phyloP scores from a whole-genome alignment of 2,888 invertebrate species.

The Andricus quercusramuli region DNA sequence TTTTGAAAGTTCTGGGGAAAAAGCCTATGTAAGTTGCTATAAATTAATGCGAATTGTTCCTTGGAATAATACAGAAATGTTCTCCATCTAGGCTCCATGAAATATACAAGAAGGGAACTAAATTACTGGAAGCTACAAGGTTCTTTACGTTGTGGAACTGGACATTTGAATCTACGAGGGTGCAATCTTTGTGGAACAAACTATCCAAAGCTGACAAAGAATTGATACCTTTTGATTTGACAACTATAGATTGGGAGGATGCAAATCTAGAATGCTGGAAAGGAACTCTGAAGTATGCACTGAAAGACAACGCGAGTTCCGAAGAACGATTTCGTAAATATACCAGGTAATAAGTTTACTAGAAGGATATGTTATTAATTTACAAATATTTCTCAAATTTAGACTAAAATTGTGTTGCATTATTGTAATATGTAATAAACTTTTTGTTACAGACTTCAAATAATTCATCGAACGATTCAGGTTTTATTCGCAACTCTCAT shows the following conservation, averaged over 20 bases:
- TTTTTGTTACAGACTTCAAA: background rate
- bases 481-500: background rate
- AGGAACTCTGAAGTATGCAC: background rate
- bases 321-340: background rate
- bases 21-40: background rate
- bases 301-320: background rate
- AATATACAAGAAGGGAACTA: slow-evolving; percentile 81
- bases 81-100: slow-evolving; percentile 81
- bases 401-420: background rate
- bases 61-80: background rate
- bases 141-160: slow-evolving; percentile 88
- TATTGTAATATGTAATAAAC: background rate
- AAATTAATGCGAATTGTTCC: too few relatives aligned
- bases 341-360: background rate
- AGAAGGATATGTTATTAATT: background rate
- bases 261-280: background rate
- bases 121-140: slow-evolving; percentile 83
- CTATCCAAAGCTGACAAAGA: slow-evolving; percentile 81
- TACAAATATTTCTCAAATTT: background rate
- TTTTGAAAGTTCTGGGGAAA: too few relatives aligned
- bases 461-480: background rate
- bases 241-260: slow-evolving; percentile 84
- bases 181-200: slow-evolving; percentile 80
- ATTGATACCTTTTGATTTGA: slow-evolving; percentile 86
- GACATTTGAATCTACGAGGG: too few relatives aligned